A percentile compares a stretch with the other conserved stretches of the same genome.
Conservation (phyloP, 2,113 vertebrate genomes). For the Columba janthina region DNA sequence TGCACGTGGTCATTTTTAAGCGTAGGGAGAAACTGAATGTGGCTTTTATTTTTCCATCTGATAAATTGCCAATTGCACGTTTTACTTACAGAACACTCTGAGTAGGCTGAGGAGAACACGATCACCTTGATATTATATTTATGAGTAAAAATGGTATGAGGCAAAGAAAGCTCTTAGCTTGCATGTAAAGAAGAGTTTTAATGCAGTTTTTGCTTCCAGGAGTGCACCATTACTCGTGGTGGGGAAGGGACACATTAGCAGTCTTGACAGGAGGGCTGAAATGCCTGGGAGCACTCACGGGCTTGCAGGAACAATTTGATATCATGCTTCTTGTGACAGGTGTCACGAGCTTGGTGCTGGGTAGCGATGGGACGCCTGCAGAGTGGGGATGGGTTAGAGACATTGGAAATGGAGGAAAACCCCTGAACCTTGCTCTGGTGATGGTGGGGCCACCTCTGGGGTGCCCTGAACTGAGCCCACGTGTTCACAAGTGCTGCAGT, state of each 20-base stretch:
- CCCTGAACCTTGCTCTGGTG: neutral
- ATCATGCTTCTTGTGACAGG: neutral
- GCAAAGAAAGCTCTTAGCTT: constrained; percentile 40
- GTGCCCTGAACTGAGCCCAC: neutral
- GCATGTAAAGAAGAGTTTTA: constrained; percentile 13
- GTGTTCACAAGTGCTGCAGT: accelerated
- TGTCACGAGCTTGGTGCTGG: neutral
- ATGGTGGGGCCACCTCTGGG: neutral
- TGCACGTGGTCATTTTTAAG: constrained; percentile 40
- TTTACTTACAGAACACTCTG: constrained; percentile 52
- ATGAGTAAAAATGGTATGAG: constrained; percentile 53
- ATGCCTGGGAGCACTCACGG: neutral
- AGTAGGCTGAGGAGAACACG: constrained; percentile 30
- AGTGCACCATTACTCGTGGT: neutral
- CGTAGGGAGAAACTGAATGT: neutral
- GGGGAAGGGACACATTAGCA: constrained; percentile 2
- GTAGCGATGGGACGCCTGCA: neutral
- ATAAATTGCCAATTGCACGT: constrained; percentile 44
- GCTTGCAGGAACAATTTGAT: neutral
- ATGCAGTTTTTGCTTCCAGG: constrained; percentile 50
- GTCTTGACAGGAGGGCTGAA: neutral
- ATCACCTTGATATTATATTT: constrained; percentile 66
- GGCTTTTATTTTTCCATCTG: constrained; percentile 57
- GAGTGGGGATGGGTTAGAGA: neutral
- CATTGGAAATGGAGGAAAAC: neutral